These are phyloP conservation scores for Mustela nigripes DNA, from an alignment of 2,113 vertebrate genomes.

Conservation along the genomic window DNA sequence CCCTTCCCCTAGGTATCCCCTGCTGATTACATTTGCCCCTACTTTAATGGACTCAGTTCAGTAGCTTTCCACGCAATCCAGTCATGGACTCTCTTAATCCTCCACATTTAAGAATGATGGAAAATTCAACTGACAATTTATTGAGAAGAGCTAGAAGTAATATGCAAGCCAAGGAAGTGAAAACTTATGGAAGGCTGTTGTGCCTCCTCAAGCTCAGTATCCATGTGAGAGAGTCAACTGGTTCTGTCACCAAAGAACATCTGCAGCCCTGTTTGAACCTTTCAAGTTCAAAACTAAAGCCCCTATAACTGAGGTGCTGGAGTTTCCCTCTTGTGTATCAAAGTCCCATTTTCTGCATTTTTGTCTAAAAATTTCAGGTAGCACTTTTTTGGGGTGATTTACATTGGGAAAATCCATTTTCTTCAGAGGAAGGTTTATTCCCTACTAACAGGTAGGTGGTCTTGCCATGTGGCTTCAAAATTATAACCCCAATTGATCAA, in stretches of 20 bases:
- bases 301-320: background rate
- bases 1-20: background rate
- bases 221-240: background rate
- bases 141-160: background rate
- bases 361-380: background rate
- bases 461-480: background rate
- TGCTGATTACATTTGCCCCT: background rate
- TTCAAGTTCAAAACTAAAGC: slow-evolving; percentile 15
- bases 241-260: background rate
- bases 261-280: background rate
- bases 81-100: background rate
- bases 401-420: background rate
- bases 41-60: background rate
- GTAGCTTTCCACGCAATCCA: background rate
- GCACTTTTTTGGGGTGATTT: background rate
- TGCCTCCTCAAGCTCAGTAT: background rate
- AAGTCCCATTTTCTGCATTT: background rate
- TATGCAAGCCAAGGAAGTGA: background rate
- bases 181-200: background rate
- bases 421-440: background rate
- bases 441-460: background rate
- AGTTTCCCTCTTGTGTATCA: background rate
- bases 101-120: background rate
- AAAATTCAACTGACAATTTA: background rate
- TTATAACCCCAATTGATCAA: background rate